These are phyloP conservation scores for Mesopsocus fuscifrons DNA, from an alignment of 2,888 invertebrate species.

Conservation along the genomic window DNA sequence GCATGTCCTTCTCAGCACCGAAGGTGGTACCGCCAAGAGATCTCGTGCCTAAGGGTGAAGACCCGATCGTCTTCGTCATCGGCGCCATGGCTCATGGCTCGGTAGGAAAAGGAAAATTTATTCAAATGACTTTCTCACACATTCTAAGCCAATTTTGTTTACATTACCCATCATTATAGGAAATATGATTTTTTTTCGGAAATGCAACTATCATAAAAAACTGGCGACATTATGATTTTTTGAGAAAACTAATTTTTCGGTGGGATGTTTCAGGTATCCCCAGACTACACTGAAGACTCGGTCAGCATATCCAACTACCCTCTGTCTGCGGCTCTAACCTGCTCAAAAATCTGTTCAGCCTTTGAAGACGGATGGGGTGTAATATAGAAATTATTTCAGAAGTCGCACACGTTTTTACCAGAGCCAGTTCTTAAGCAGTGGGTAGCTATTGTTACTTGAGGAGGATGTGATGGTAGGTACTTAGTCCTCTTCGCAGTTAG, in stretches of 20 bases:
- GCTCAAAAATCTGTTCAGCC: constrained; percentile 82
- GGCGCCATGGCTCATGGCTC: constrained; percentile 98
- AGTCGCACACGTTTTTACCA: too few species aligned
- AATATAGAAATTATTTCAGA: constrained; percentile 26
- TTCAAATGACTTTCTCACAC: background rate
- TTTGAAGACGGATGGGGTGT: constrained; percentile 90
- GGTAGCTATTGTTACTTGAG: too few species aligned
- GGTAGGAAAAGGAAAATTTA: constrained; percentile 34
- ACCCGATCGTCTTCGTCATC: constrained; percentile 74
- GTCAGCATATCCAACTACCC: constrained; percentile 93
- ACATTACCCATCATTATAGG: too few species aligned
- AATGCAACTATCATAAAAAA: too few species aligned
- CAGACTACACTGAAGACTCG: constrained; percentile 77
- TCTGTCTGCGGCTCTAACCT: constrained; percentile 87
- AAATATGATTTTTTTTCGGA: constrained; percentile 6
- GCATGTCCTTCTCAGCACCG: constrained; percentile 75
- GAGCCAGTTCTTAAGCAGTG: too few species aligned
- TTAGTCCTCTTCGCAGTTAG: too few species aligned
- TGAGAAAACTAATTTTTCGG: too few species aligned
- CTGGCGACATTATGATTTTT: too few species aligned
- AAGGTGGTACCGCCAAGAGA: constrained; percentile 49
- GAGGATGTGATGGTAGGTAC: too few species aligned
- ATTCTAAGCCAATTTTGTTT: too few species aligned
- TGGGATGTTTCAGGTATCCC: constrained; percentile 35
- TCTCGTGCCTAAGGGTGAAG: constrained; percentile 55